Base-by-base conservation (phyloP, 2,113 vertebrate genomes). In the Vulpes vulpes region DNA sequence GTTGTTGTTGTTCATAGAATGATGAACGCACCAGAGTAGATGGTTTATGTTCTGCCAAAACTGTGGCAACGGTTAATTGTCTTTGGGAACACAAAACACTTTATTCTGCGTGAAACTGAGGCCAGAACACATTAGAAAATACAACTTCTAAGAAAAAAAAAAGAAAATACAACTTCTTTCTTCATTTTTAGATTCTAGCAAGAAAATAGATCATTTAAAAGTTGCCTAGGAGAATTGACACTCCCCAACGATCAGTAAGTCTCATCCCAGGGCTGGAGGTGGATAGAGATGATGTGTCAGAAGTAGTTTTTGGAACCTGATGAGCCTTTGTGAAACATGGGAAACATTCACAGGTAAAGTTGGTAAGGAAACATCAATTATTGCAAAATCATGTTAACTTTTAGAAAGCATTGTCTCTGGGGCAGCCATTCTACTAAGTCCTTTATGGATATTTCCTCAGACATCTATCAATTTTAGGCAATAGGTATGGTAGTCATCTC, bases 41-140 rank as follows among this genome's bases (percentile, higher is more conserved):
- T 89, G 43, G 12, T 92, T 35, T 23, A 62, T 8, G 27, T 67
- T 64, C 53, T 90, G 82, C 74, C 89, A 73, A 89, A 98, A 96
- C 65, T 49, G 76, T 74, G 92, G 89, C 60, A 91, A 62, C 69
- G n/a, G 9, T 95, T 97, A 94, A 97, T 88, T 55, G 51, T 97
- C 93, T 93, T 14, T 67, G 76, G 86, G 51, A 97, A 89, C 35
- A 64, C 27, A 62, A 89, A 64, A 60, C 10, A 32, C 95, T 96
- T 97, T 81, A 81, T 89, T 82, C 65, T 64, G 14, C 95, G 71
- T 67, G 74, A 95, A 97, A 96, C 51, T 35, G 27, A 93, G 35
- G 79, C 80, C 64, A 90, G 93, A 71, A 95, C 59, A 78, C 35
- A 25, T 43, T 67, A 62, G 35, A 94, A 59, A 85, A 80, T 92